Percentiles rank a stretch among this genome's conserved stretches.
phyloP scores from a whole-genome alignment of 2,113 vertebrate genomes.

The Megaceryle maxima region DNA sequence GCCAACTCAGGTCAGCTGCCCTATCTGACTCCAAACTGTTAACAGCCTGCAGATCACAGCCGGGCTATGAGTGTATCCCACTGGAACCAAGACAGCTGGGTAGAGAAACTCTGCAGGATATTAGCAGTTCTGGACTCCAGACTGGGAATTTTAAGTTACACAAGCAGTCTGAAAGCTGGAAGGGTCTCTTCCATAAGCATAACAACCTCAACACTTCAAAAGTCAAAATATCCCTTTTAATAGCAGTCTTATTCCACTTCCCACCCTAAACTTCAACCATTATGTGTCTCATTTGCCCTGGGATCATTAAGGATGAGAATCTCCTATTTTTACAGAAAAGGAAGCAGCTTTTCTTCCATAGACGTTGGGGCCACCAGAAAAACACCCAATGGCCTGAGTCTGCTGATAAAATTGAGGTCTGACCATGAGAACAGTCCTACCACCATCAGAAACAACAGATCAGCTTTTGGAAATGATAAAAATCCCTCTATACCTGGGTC shows the following conservation, averaged over 20 bases:
- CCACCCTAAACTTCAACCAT: neutral
- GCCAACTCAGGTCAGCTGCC: neutral
- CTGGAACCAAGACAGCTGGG: neutral
- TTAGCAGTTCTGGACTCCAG: neutral
- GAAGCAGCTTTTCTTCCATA: neutral
- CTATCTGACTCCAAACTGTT: neutral
- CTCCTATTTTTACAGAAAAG: neutral
- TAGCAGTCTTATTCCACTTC: neutral
- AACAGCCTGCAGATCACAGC: neutral
- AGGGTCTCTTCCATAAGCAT: neutral
- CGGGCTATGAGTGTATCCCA: neutral
- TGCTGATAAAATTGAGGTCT: neutral
- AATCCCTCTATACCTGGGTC: neutral
- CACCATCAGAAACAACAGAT: neutral
- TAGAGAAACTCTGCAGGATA: neutral
- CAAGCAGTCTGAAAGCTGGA: neutral
- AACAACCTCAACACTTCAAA: neutral
- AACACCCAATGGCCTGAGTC: neutral
- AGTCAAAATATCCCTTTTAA: neutral
- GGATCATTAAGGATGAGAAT: neutral
- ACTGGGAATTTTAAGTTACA: neutral
- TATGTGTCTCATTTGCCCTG: neutral
- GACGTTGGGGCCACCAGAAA: neutral
- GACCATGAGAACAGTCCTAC: neutral
- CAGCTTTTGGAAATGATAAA: neutral